These are phyloP conservation scores for Cyprinus carpio DNA, from an alignment of 2,113 vertebrate genomes.

Conservation along the genomic window DNA sequence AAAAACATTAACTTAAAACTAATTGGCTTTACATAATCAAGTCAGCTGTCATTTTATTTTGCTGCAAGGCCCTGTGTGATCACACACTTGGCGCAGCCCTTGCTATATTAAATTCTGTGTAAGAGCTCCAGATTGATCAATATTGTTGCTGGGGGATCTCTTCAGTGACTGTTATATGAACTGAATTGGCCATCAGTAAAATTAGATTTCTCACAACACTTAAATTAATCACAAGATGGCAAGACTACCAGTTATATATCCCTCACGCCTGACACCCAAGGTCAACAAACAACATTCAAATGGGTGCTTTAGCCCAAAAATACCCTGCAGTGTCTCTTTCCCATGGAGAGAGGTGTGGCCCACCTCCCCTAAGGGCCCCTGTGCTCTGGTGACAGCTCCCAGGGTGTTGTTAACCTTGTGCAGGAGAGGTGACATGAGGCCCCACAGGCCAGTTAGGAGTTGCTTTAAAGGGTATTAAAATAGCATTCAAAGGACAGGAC, in stretches of 20 bases:
- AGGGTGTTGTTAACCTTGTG: constrained; percentile 55
- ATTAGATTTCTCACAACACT: background rate
- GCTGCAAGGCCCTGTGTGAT: too few species aligned
- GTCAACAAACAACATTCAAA: constrained; percentile 43
- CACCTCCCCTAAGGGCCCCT: constrained; percentile 28
- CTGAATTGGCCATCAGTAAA: background rate
- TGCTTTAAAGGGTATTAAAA: constrained; percentile 57
- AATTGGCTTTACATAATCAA: too few species aligned
- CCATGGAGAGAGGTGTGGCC: constrained; percentile 19
- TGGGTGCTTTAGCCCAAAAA: constrained; percentile 30
- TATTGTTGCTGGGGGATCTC: too few species aligned
- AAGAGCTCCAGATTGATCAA: too few species aligned
- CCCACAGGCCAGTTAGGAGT: constrained; percentile 34
- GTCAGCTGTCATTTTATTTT: too few species aligned
- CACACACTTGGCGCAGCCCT: too few species aligned
- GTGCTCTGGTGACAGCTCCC: constrained; percentile 47
- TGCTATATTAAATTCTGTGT: too few species aligned
- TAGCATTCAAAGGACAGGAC: constrained; percentile 58
- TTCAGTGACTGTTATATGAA: background rate
- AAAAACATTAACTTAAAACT: too few species aligned
- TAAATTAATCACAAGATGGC: background rate
- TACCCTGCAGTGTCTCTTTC: constrained; percentile 36
- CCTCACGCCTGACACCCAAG: background rate
- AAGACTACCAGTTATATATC: constrained; percentile 5
- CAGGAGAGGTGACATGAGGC: constrained; percentile 41